Evolutionary conservation across 2,888 invertebrate genomes (phyloP).

Genomic region (Ellobium chinense): DNA sequence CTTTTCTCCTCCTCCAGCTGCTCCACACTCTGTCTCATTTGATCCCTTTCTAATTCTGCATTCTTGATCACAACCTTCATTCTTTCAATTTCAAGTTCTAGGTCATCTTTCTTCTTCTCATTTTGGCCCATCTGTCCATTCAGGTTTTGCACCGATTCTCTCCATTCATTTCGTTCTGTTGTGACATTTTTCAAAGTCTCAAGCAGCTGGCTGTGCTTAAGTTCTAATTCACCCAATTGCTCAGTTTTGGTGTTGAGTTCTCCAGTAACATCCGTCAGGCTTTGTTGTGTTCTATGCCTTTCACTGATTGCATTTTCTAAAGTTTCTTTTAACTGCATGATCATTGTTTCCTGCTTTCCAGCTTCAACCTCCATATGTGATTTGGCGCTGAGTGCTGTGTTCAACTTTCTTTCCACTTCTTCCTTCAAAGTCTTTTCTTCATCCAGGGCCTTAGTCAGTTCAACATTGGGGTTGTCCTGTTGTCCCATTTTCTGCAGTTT

Average conservation of each 20-base stretch:
- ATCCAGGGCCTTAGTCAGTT: not conserved
- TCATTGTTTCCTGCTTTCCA: not conserved
- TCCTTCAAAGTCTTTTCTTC: not conserved
- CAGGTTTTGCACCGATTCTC: not conserved
- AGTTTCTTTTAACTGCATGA: conserved; percentile 30
- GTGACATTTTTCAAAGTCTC: not conserved
- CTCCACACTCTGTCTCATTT: not conserved
- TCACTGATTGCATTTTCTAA: not conserved
- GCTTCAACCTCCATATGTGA: not conserved
- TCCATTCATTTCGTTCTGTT: not conserved
- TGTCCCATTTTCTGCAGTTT: not conserved
- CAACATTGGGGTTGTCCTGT: not conserved
- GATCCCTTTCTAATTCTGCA: not conserved
- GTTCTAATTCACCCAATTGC: not conserved
- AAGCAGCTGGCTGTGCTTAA: not conserved
- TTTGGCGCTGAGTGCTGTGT: not conserved
- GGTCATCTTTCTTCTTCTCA: not conserved
- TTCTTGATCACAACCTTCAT: not conserved
- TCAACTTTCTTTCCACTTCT: not conserved
- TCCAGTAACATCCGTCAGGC: not conserved
- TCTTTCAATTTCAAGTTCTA: not conserved
- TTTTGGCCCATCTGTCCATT: not conserved
- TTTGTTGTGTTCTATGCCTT: not conserved
- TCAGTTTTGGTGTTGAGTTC: not conserved
- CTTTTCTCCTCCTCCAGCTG: not conserved